Evolutionary conservation across 35 echinoderm and acorn worm species (phyloP).

Genomic region (Stichopus chloronotus): DNA sequence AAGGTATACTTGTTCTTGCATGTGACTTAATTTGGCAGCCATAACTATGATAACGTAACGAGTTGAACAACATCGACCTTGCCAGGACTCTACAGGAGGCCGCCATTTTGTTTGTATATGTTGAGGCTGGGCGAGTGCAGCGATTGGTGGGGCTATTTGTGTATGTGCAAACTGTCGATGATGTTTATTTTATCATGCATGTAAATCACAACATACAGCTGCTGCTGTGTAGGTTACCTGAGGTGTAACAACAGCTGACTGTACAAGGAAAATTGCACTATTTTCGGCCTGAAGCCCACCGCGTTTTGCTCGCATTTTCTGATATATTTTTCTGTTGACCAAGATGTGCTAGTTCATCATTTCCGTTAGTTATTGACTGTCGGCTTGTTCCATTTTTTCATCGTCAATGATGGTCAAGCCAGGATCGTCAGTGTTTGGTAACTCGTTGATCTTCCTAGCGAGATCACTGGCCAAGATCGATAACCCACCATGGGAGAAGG

Average conservation of each 20-base stretch:
- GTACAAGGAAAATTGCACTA: too few relatives aligned
- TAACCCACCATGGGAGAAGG: slow-evolving; percentile 95
- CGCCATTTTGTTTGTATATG: slow-evolving; percentile 7
- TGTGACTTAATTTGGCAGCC: not conserved
- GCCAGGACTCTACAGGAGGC: not conserved
- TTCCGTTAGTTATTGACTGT: too few relatives aligned
- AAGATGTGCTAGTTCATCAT: too few relatives aligned
- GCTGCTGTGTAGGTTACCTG: too few relatives aligned
- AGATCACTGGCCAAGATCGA: slow-evolving; percentile 84
- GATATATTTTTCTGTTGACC: too few relatives aligned
- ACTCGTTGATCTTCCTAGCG: slow-evolving; percentile 83
- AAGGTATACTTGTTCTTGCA: not conserved
- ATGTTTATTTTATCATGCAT: too few relatives aligned
- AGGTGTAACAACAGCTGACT: too few relatives aligned
- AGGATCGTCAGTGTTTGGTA: slow-evolving; percentile 73
- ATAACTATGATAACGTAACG: not conserved
- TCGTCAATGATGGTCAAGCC: slow-evolving; percentile 35
- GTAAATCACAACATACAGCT: too few relatives aligned
- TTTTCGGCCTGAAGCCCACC: too few relatives aligned
- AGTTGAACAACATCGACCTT: not conserved
- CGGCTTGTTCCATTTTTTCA: too few relatives aligned
- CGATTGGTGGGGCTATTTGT: not conserved
- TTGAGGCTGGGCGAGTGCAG: too few relatives aligned
- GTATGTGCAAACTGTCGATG: not conserved
- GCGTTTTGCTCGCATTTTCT: too few relatives aligned